Evolutionary conservation across 2,888 invertebrate genomes (phyloP).

Genomic region (Caenorhabditis sp.): DNA sequence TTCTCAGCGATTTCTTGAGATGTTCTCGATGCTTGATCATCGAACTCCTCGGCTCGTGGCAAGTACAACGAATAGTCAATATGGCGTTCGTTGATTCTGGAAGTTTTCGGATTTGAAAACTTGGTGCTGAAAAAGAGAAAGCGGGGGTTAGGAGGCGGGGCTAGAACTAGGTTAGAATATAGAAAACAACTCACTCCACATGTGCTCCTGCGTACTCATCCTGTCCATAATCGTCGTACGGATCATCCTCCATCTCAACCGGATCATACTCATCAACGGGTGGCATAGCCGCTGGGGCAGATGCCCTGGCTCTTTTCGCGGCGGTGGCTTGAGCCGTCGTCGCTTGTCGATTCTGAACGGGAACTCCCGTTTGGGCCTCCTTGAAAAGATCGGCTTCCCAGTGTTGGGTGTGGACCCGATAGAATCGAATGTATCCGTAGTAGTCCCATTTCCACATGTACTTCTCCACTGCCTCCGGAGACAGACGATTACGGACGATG

Average conservation of each 20-base stretch:
- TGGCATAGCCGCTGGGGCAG: no score
- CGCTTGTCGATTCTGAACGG: background rate
- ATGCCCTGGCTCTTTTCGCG: background rate
- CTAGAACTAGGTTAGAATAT: no score
- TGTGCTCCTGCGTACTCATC: no score
- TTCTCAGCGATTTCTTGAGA: no score
- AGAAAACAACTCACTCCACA: no score
- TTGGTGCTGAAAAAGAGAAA: no score
- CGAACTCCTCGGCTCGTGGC: background rate
- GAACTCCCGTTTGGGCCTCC: background rate
- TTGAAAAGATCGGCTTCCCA: slow-evolving; percentile 13
- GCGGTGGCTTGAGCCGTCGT: no score
- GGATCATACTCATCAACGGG: background rate
- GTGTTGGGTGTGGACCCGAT: background rate
- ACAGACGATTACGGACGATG: background rate
- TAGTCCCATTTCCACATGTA: slow-evolving; percentile 13
- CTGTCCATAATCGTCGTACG: background rate
- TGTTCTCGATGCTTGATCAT: background rate
- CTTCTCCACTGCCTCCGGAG: background rate
- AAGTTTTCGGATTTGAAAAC: no score
- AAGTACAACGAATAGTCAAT: background rate
- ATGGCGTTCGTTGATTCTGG: no score
- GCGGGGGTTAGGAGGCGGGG: no score
- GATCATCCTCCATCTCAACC: background rate
- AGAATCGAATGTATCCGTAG: slow-evolving; percentile 15